Base-by-base conservation (phyloP, 2,888 invertebrate species). In the Seira musarum region DNA sequence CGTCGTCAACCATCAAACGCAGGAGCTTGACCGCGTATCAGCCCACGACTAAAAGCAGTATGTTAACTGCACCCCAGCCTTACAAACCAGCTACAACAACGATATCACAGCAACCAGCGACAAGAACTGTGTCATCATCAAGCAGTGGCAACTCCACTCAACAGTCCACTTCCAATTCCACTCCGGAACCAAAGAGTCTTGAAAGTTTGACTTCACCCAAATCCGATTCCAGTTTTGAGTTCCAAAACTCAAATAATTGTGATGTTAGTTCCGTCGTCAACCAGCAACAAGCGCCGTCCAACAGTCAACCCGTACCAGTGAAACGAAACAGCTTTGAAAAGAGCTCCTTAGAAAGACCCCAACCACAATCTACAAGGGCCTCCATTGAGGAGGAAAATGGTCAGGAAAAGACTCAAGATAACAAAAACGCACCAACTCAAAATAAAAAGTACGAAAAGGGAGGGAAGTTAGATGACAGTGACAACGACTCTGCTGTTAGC, bases 401-500 rank as follows among this genome's bases (percentile, higher is more conserved):
- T 1, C 30, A 21, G 87, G 88, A 60, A 85, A 87, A n/a, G 82
- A n/a, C 85, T 86, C 57, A 88, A 91, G 89, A 87, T 90, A 87
- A 72, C n/a, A 77, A 65, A 21, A 64, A 49, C 40, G 24, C 13
- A n/a, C 8, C 77, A n/a, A n/a, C 57, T 57, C 40, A 5, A 8
- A 66, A 53, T 46, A 76, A 66, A 22, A 80, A 80, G 15, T 78
- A 82, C 25, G 81, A 68, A 19, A 78, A 83, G 22, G 69, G 79
- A n/a, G 82, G 82, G 3, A 85, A 86, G 53, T 49, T 85, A 57
- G 92, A 93, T 85, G 94, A 94, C 86, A 94, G 94, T 87, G 96
- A 96, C 88, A 95, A 95, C 87, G 96, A 96, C 89, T 96, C 95
- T 30, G 95, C 95, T 2, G 94, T 96, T 88, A 95, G 95, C 88